phyloP scores from a whole-genome alignment of 1,140 invertebrate genomes.

The Sitobion miscanthi region DNA sequence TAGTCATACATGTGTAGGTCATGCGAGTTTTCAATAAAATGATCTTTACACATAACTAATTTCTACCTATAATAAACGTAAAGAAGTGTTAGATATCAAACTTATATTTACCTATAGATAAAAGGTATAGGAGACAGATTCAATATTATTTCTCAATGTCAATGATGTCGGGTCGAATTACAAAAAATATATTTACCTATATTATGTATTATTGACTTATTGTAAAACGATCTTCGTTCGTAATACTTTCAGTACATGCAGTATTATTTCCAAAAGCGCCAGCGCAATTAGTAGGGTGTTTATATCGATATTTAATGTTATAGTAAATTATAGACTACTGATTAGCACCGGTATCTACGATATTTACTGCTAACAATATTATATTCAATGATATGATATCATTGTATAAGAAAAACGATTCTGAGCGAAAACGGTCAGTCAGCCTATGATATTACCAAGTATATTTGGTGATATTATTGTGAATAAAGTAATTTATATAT shows the following conservation, averaged over 20 bases:
- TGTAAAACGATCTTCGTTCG: background rate
- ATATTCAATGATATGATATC: background rate
- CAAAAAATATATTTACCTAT: background rate
- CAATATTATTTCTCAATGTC: slow-evolving; percentile 27
- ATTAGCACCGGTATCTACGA: background rate
- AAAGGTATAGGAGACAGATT: background rate
- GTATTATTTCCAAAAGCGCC: background rate
- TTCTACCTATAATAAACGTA: background rate
- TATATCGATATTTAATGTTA: background rate
- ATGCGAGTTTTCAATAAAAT: background rate
- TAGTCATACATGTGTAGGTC: too few species aligned
- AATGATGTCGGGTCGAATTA: background rate
- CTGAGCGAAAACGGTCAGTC: too few species aligned
- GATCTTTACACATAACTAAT: background rate
- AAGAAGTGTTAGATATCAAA: background rate
- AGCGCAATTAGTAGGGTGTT: background rate
- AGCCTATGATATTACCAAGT: too few species aligned
- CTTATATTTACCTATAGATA: background rate
- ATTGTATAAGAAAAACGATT: too few species aligned
- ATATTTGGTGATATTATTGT: too few species aligned
- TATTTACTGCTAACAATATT: background rate
- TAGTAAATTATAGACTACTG: background rate
- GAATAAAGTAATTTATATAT: too few species aligned
- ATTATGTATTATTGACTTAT: background rate
- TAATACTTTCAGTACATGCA: background rate